Evolutionary conservation across 2,888 invertebrate species (phyloP).

Genomic region (Malachius bipustulatus): DNA sequence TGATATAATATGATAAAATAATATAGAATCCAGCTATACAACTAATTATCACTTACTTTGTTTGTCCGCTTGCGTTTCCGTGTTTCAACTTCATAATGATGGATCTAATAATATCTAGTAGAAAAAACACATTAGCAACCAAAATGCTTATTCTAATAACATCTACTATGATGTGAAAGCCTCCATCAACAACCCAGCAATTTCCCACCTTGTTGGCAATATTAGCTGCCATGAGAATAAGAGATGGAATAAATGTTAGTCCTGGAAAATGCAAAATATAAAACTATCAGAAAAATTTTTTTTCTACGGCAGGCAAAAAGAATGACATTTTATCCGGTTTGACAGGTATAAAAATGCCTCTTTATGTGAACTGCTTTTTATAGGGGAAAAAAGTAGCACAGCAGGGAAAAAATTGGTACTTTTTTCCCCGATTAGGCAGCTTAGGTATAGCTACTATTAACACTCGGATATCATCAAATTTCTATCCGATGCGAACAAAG

Average conservation of each 20-base stretch:
- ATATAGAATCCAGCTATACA: constrained; percentile 51
- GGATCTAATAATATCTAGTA: constrained; percentile 52
- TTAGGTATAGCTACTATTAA: too few relatives aligned
- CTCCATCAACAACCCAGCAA: constrained; percentile 50
- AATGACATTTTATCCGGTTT: too few relatives aligned
- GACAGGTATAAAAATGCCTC: too few relatives aligned
- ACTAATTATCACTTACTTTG: constrained; percentile 23
- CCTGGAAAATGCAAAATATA: constrained; percentile 24
- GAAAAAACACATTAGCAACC: constrained; percentile 44
- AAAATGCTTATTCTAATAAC: constrained; percentile 47
- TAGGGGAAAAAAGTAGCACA: too few relatives aligned
- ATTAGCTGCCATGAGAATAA: constrained; percentile 45
- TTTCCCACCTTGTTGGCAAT: constrained; percentile 40
- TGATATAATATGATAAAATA: too few relatives aligned
- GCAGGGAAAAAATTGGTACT: too few relatives aligned
- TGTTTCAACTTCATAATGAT: constrained; percentile 50
- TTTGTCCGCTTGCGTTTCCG: constrained; percentile 40
- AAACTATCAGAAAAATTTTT: background rate
- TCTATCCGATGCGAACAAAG: too few relatives aligned
- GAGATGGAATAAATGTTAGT: constrained; percentile 41
- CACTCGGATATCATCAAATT: too few relatives aligned
- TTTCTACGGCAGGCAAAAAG: too few relatives aligned
- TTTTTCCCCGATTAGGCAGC: too few relatives aligned
- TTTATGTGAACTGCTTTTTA: too few relatives aligned
- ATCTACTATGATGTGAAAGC: constrained; percentile 51